Evolutionary conservation across 2,888 invertebrate genomes (phyloP).

Genomic region (Carabus problematicus): DNA sequence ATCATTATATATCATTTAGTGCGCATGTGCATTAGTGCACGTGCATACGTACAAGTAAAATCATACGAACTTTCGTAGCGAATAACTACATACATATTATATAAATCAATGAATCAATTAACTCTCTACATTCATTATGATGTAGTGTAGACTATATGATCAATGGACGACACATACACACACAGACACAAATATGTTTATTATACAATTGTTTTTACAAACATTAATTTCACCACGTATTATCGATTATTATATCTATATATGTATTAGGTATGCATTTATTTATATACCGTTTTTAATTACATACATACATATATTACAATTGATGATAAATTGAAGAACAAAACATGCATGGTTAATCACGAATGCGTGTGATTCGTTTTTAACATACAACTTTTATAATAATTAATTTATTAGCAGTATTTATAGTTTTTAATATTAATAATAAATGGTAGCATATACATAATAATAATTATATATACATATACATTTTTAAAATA

Average conservation of each 20-base stretch:
- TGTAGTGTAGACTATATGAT: no score
- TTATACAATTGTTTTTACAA: no score
- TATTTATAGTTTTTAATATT: conserved; percentile 39
- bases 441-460: conserved; percentile 39
- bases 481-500: conserved; percentile 17
- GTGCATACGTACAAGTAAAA: no score
- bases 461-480: conserved; percentile 13
- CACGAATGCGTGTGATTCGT: neutral
- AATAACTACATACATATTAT: no score
- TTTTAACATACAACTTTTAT: conserved; percentile 19
- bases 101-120: no score
- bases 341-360: conserved; percentile 3
- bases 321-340: conserved; percentile 1
- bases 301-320: conserved; percentile 38
- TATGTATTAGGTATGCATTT: conserved; percentile 36
- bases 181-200: no score
- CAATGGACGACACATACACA: no score
- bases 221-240: neutral
- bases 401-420: conserved; percentile 41
- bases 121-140: no score
- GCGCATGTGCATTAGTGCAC: no score
- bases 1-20: no score
- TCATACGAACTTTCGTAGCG: no score
- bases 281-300: conserved; percentile 34
- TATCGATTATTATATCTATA: conserved; percentile 5